Evolutionary conservation across 2,113 vertebrate species (phyloP), one percentile per base, ranked within the genome.

Genomic region (Bambusicola thoracicus): DNA sequence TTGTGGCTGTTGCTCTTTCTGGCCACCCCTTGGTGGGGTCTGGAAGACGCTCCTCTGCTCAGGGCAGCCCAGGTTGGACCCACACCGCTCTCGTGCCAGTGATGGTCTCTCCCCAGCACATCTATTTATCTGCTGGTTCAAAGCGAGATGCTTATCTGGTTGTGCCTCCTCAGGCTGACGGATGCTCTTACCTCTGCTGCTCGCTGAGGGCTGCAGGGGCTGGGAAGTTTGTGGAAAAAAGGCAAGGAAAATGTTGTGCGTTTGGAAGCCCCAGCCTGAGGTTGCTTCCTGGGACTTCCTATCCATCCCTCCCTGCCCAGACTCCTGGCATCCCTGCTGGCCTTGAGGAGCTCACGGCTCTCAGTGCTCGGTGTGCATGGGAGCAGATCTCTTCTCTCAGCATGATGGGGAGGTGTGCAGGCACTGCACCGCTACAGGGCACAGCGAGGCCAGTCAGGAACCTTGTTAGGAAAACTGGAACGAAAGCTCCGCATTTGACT

Each of bases 161-260:
- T 19, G 36, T 93, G 94, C 59, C 74, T 84, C 92, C 90, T 91
- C 81, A 76, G 70, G 81, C 29, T 83, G 91, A 70, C 81, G 80
- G 85, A 4, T 72, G 49, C 76, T 95, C 82, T 92, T 97, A 90
- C 93, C 93, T 83, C 81, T 19, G 51, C 78, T 75, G 56, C 68
- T 90, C 58, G 48, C 34, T 1, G 6, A 83, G 69, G 19, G 44
- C 44, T 66, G n/a, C 0, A 44, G 0, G 61, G 40, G 14, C 73
- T 49, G 46, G 34, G 38, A 29, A 55, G 20, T 10, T 61, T 74
- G 59, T n/a, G 56, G 56, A 61, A 77, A 11, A 68, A 81, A 40
- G 7, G 24, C 30, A 43, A 36, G 79, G 75, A n/a, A 91, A 76
- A 65, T 16, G 8, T 59, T 61, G 53, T 11, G n/a, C 0, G 8